phyloP scores from a whole-genome alignment of 2,797 vertebrate genomes.

The Micromesistius poutassou region DNA sequence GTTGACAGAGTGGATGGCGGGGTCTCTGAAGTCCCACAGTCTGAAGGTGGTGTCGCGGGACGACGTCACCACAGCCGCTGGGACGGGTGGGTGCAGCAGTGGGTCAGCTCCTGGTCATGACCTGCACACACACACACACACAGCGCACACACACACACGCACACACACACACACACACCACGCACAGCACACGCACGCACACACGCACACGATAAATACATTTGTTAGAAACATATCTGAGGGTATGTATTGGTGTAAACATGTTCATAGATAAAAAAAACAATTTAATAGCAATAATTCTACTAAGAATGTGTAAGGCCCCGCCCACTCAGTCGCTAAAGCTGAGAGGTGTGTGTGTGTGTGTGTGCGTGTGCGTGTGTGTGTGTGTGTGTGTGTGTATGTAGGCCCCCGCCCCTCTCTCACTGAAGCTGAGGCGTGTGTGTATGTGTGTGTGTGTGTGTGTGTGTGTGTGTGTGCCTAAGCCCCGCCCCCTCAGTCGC shows the following conservation, averaged over 20 bases:
- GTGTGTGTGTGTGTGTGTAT: neutral
- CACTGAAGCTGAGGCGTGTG: too few relatives aligned
- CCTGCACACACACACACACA: slow-evolving; percentile 65
- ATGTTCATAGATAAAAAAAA: neutral
- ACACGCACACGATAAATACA: neutral
- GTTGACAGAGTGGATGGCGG: slow-evolving; percentile 98
- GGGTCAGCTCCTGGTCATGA: slow-evolving; percentile 98
- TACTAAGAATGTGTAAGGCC: neutral
- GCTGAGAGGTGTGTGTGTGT: too few relatives aligned
- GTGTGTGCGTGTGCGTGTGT: too few relatives aligned
- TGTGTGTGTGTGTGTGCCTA: too few relatives aligned
- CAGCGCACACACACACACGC: slow-evolving; percentile 9
- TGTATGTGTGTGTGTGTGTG: too few relatives aligned
- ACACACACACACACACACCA: slow-evolving; percentile 4
- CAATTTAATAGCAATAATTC: neutral
- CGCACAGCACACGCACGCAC: slow-evolving; percentile 10
- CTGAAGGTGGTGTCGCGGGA: slow-evolving; percentile 98
- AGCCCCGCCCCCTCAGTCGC: too few relatives aligned
- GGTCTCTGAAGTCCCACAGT: slow-evolving; percentile 99
- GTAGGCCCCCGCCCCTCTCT: neutral
- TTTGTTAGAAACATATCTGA: too few relatives aligned
- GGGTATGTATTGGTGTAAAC: too few relatives aligned
- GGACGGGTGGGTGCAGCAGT: slow-evolving; percentile 96
- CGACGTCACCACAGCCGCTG: slow-evolving; percentile 95
- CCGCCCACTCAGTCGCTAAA: neutral